Evolutionary conservation across 2,113 vertebrate genomes (phyloP), one percentile per base, ranked within the genome.

Genomic region (Carassius auratus): DNA sequence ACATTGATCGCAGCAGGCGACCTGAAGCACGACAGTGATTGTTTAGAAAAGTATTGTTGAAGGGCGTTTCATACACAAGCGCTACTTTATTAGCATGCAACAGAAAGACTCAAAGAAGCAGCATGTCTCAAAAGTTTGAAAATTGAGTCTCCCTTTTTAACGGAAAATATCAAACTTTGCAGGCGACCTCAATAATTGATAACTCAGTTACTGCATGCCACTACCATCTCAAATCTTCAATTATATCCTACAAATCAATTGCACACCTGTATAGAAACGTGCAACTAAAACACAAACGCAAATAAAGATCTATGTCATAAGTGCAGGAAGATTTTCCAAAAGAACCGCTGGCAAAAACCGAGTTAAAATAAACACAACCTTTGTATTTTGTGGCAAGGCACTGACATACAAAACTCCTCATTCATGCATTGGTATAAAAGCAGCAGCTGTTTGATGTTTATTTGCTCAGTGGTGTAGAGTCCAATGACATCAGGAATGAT

Each of bases 391-490:
- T 76, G 30, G 73, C 26, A 30, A 33, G 33, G 57, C 50, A 83
- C 74, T 78, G 55, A 66, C 42, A 33, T 9, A 36, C 64, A 83
- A 71, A 69, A 19, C 33, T 15, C 38, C 5, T 66, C 38, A 66
- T 64, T 66, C 78, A 33, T 15, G 38, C 38, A 17, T 66, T 1
- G 15, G n/a, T 12, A 12, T 6, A 38, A 78, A 80, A n/a, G 21
- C 33, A 79, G 50, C 52, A 73, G 64, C 6, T 8, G 12, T 71
- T 69, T 68, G 61, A 52, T 42, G 50, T 79, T 33, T 52, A 73
- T 86, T 73, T 83, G 55, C 38, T 85, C 62, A 85, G 64, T 52
- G 62, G 33, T 76, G 73, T 6, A 33, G 23, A 71, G 81, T 61
- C 33, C 64, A 71, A 9, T 42, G 79, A 69, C 83, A 76, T 50